These are phyloP conservation scores for Homarus americanus DNA, from an alignment of 1,140 invertebrate genomes.

Conservation along the genomic window DNA sequence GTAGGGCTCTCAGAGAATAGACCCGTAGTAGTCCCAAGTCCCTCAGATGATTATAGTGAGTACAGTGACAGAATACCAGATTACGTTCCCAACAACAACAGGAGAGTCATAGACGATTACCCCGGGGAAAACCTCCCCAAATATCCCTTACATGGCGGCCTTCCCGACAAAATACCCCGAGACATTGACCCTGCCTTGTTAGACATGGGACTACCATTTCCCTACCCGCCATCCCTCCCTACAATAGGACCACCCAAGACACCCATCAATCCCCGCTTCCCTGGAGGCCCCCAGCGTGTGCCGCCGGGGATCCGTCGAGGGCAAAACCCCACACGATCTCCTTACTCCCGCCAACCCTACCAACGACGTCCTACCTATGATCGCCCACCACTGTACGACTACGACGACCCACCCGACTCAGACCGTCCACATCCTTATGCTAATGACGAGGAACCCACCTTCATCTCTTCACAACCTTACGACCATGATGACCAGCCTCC, in stretches of 20 bases:
- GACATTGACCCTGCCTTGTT: slow-evolving; percentile 57
- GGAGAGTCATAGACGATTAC: neutral
- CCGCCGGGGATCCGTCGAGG: neutral
- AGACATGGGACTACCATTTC: slow-evolving; percentile 52
- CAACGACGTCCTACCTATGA: neutral
- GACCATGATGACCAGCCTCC: neutral
- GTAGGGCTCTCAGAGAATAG: slow-evolving; percentile 38
- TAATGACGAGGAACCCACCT: no score
- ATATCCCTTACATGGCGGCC: slow-evolving; percentile 6
- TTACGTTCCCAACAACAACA: neutral
- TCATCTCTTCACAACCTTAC: neutral
- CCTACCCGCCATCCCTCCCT: slow-evolving; percentile 35
- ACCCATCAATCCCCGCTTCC: slow-evolving; percentile 12
- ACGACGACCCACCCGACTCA: neutral
- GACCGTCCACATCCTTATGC: no score
- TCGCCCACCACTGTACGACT: neutral
- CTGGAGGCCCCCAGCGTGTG: neutral
- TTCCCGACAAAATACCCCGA: slow-evolving; percentile 59
- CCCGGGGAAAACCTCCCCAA: neutral
- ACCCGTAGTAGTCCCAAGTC: slow-evolving; percentile 33
- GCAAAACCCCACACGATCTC: neutral
- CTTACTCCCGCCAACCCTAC: neutral
- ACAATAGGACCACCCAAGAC: slow-evolving; percentile 23
- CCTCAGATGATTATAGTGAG: neutral
- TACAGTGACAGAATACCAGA: neutral